A percentile compares a stretch with the other conserved stretches of the same genome.
phyloP scores from a whole-genome alignment of 2,888 invertebrate genomes.

The Trachelus iudaicus region DNA sequence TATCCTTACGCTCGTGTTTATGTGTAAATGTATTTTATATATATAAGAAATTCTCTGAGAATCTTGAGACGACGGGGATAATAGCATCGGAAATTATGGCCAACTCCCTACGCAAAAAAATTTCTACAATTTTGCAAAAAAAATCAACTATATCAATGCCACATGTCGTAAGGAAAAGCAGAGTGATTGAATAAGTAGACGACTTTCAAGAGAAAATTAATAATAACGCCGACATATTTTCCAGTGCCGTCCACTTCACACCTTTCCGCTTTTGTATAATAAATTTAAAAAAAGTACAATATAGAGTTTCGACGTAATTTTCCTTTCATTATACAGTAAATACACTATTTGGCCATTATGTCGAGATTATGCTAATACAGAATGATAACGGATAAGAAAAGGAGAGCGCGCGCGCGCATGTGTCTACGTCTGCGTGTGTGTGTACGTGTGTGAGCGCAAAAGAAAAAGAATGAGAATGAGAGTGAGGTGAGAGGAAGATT shows the following conservation, averaged over 20 bases:
- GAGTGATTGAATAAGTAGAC: neutral
- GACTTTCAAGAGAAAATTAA: neutral
- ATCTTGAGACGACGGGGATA: neutral
- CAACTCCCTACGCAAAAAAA: neutral
- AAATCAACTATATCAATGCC: neutral
- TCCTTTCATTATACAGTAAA: neutral
- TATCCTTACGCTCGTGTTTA: neutral
- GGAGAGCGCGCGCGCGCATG: neutral
- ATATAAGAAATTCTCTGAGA: neutral
- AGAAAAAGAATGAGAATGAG: neutral
- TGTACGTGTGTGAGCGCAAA: neutral
- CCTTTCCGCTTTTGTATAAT: neutral
- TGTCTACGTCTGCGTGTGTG: too few relatives aligned
- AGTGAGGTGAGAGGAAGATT: neutral
- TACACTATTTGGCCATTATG: neutral
- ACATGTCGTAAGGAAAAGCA: neutral
- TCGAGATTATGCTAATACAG: neutral
- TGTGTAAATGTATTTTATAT: neutral
- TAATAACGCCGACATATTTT: neutral
- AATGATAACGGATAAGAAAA: neutral
- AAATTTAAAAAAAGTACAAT: neutral
- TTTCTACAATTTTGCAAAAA: neutral
- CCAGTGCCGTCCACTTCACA: neutral
- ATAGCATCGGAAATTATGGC: neutral
- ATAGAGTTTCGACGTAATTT: neutral